Percentiles rank a stretch among this genome's conserved stretches.
Evolutionary conservation across 2,797 vertebrate species (phyloP).

Genomic region (Rhabdomys pumilio): DNA sequence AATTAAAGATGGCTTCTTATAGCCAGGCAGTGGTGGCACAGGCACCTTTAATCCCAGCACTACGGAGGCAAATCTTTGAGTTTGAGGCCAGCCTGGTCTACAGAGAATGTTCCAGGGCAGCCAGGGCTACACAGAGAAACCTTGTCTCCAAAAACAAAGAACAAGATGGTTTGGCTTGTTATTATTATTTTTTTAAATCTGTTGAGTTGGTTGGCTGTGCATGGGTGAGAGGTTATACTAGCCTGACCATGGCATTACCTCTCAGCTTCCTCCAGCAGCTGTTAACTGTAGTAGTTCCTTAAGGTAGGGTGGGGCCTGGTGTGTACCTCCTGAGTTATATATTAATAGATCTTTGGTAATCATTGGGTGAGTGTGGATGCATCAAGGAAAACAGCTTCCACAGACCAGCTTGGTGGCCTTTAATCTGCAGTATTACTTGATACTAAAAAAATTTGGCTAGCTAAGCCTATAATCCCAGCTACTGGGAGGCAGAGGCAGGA

Average conservation of each 20-base stretch:
- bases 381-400: not conserved
- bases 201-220: not conserved
- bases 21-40: not conserved
- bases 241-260: not conserved
- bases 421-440: not conserved
- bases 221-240: not conserved
- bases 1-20: not conserved
- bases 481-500: not conserved
- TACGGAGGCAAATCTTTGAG: not conserved
- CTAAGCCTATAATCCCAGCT: not conserved
- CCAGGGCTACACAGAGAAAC: not conserved
- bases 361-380: too few species aligned
- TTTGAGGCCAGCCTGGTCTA: not conserved
- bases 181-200: not conserved
- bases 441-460: not conserved
- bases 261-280: too few species aligned
- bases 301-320: not conserved
- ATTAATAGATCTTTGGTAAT: not conserved
- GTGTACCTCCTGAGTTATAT: not conserved
- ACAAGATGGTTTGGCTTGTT: not conserved
- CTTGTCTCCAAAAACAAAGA: not conserved
- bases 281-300: not conserved
- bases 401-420: not conserved
- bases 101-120: not conserved
- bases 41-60: not conserved